Conservation (phyloP, 2,797 vertebrate genomes). For the Kryptolebias ocellatus region DNA sequence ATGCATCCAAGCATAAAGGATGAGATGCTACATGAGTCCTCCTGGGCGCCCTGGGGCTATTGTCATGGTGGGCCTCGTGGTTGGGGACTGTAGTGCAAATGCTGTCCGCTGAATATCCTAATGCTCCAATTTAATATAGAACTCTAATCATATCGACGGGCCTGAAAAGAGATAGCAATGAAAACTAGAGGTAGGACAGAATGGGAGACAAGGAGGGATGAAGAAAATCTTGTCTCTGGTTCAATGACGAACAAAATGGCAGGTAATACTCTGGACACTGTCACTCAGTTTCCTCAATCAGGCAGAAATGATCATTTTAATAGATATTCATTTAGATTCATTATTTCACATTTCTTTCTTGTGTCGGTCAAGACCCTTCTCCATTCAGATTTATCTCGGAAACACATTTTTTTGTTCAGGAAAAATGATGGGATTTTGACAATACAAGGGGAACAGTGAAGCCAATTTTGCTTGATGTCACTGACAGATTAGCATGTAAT, state of each 20-base stretch:
- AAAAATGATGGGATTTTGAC: constrained; percentile 62
- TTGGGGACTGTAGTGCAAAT: constrained; percentile 66
- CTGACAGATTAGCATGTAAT: constrained; percentile 74
- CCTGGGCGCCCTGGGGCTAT: constrained; percentile 64
- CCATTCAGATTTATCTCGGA: constrained; percentile 59
- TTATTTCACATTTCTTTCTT: constrained; percentile 63
- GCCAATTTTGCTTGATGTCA: constrained; percentile 74
- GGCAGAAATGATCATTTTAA: constrained; percentile 67
- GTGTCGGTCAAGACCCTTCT: constrained; percentile 60
- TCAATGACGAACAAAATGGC: constrained; percentile 45
- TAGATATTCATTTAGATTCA: constrained; percentile 70
- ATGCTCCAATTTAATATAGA: constrained; percentile 55
- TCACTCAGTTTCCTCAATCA: constrained; percentile 63
- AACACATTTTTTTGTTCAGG: constrained; percentile 52
- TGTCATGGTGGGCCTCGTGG: constrained; percentile 69
- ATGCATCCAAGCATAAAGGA: constrained; percentile 69
- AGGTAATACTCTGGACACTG: constrained; percentile 66
- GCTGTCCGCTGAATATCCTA: constrained; percentile 65
- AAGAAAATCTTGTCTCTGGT: constrained; percentile 30
- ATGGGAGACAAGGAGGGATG: neutral
- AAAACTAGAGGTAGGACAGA: constrained; percentile 33
- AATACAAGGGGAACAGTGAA: constrained; percentile 60
- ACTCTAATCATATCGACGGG: constrained; percentile 33
- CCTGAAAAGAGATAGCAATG: constrained; percentile 31
- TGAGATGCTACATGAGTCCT: constrained; percentile 65